phyloP scores from a whole-genome alignment of 2,113 vertebrate species.

The Burhinus oedicnemus region DNA sequence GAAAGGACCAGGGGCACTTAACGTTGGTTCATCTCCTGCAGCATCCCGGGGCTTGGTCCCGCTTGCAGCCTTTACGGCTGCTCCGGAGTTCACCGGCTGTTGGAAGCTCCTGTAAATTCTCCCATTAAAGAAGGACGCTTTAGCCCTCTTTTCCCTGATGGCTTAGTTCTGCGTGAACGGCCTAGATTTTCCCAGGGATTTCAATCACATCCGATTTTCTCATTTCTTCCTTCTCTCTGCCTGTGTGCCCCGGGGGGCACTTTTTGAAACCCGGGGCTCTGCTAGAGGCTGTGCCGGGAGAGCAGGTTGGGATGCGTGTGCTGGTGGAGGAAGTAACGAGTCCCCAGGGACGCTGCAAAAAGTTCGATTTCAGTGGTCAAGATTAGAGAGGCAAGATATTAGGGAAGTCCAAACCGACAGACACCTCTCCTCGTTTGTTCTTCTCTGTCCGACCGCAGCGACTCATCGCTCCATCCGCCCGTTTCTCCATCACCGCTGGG shows the following conservation, averaged over 20 bases:
- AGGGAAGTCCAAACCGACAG: background rate
- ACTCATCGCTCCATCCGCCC: fast-evolving
- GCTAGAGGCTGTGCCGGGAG: background rate
- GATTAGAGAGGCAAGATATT: background rate
- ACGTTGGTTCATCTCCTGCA: background rate
- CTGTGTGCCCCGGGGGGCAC: background rate
- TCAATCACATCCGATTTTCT: background rate
- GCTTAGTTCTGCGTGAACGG: background rate
- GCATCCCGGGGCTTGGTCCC: background rate
- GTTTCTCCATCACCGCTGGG: background rate
- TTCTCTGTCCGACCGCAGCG: background rate
- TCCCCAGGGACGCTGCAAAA: background rate
- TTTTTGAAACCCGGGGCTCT: background rate
- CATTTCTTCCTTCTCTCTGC: background rate
- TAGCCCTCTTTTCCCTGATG: background rate
- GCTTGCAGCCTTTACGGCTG: background rate
- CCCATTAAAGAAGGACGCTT: background rate
- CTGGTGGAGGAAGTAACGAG: background rate
- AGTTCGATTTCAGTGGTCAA: background rate
- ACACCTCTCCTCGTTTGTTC: background rate
- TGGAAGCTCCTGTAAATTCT: background rate
- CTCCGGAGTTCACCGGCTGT: background rate
- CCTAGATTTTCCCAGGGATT: background rate
- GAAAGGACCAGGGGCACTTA: background rate
- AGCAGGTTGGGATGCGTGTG: background rate